Base-by-base conservation (phyloP, 2,888 invertebrate genomes). In the Apamea crenata region DNA sequence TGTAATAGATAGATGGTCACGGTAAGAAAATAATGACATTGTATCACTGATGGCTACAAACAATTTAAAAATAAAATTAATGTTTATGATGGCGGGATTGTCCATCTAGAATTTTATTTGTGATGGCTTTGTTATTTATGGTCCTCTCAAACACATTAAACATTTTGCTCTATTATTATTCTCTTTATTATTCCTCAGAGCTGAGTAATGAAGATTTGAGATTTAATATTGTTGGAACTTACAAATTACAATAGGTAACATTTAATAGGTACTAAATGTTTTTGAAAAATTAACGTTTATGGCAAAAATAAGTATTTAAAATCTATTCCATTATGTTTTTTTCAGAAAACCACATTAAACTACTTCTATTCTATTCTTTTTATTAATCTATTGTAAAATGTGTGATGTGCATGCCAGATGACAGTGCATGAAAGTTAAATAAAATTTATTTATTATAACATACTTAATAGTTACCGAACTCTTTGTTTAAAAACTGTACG, bases 1-100 rank as follows among this genome's bases (percentile, higher is more conserved):
- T 80, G 76, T 87, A 82, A 84, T 86, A 82, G 85, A 89, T 78
- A 87, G 80, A 84, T 86, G 86, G 78, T 77, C 88, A 85, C 67
- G 75, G 83, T 79, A 81, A 80, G 82, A 83, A 81, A 90, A 81
- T 84, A 89, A 83, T 80, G 80, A 77, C 78, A 87, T 47, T 78
- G 53, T 85, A 79, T 78, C 67, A 76, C 69, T 32, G 76, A 76
- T 77, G 70, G 74, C 78, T 68, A 61, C 53, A 65, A 65, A 67
- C 44, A 2, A 77, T 56, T 66, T 61, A 36, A 72, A 75, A 75
- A 74, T 77, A 74, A 74, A 72, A 77, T 59, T 59, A 47, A 67
- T 76, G 67, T 70, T 66, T 21, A 44, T 10, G 44, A 81, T 70
- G 56, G 63, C 47, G 40, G 16, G 61, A 50, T 32, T 56, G 56